These are phyloP conservation scores for Tribolium castaneum DNA, from an alignment of 1,140 invertebrate species.

Conservation along the genomic window DNA sequence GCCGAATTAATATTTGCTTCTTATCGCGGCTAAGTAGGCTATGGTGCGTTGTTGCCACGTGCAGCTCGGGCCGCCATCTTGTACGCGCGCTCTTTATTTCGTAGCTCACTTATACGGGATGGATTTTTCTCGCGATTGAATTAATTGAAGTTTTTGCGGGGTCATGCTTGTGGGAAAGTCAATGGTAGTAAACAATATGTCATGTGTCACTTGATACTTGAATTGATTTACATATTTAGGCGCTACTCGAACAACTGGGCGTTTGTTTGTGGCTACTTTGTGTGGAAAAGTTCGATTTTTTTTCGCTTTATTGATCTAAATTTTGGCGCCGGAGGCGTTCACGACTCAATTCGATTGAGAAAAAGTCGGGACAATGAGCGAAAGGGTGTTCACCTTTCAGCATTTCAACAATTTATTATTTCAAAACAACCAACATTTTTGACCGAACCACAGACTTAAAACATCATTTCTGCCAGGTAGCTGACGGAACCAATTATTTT, in stretches of 20 bases:
- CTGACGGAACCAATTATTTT: no score
- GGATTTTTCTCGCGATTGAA: background rate
- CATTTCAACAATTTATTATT: background rate
- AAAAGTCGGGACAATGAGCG: conserved; percentile 3
- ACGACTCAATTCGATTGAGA: background rate
- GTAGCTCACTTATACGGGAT: background rate
- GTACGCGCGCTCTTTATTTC: conserved; percentile 15
- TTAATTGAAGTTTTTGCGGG: conserved; percentile 25
- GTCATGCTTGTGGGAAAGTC: conserved; percentile 22
- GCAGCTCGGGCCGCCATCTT: conserved; percentile 24
- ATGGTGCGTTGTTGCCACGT: conserved; percentile 36
- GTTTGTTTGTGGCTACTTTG: conserved; percentile 24
- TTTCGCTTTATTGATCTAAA: conserved; percentile 11
- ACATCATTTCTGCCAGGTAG: no score
- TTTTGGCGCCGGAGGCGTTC: conserved; percentile 1
- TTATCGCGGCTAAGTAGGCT: conserved; percentile 40
- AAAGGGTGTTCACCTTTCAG: conserved; percentile 16
- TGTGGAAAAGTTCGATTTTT: background rate
- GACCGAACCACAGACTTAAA: no score
- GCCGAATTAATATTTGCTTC: conserved; percentile 22
- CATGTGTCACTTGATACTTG: conserved; percentile 46
- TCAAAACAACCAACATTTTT: no score
- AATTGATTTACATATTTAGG: conserved; percentile 48
- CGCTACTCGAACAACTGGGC: conserved; percentile 35
- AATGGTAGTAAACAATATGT: conserved; percentile 46